Conservation (phyloP, 2,888 invertebrate genomes). For the Leptopterna dolabrata region DNA sequence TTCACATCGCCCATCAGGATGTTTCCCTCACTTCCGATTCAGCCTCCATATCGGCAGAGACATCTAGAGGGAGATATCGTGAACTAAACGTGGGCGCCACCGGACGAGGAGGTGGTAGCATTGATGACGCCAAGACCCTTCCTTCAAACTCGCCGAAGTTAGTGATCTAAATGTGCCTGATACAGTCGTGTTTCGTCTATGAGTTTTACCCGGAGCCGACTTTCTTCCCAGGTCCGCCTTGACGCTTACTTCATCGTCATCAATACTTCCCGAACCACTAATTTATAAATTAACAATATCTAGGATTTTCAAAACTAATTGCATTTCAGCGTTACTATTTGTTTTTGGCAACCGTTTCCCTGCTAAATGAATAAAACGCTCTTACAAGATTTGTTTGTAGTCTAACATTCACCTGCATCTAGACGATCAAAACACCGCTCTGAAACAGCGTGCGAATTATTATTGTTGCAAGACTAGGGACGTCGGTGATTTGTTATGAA, state of each 20-base stretch:
- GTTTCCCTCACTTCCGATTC: background rate
- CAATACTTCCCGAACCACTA: background rate
- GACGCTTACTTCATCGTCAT: background rate
- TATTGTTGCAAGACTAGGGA: too few species aligned
- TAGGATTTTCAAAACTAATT: background rate
- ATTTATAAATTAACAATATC: background rate
- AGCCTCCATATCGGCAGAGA: slow-evolving; percentile 6
- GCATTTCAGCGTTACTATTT: background rate
- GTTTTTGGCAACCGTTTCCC: background rate
- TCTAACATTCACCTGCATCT: too few species aligned
- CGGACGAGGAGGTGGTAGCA: slow-evolving; percentile 22
- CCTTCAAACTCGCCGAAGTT: background rate
- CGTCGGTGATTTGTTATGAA: too few species aligned
- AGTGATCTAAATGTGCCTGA: slow-evolving; percentile 40
- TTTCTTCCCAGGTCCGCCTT: slow-evolving; percentile 30
- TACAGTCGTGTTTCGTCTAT: slow-evolving; percentile 44
- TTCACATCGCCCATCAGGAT: background rate
- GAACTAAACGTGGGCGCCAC: slow-evolving; percentile 31
- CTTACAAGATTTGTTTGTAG: too few species aligned
- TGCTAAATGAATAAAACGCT: background rate
- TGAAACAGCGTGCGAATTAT: too few species aligned
- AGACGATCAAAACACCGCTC: too few species aligned
- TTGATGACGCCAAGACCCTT: slow-evolving; percentile 25
- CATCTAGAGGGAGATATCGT: background rate
- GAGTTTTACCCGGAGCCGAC: slow-evolving; percentile 40